Evolutionary conservation across 2,888 invertebrate species (phyloP).

Genomic region (Osmoderma eremita): DNA sequence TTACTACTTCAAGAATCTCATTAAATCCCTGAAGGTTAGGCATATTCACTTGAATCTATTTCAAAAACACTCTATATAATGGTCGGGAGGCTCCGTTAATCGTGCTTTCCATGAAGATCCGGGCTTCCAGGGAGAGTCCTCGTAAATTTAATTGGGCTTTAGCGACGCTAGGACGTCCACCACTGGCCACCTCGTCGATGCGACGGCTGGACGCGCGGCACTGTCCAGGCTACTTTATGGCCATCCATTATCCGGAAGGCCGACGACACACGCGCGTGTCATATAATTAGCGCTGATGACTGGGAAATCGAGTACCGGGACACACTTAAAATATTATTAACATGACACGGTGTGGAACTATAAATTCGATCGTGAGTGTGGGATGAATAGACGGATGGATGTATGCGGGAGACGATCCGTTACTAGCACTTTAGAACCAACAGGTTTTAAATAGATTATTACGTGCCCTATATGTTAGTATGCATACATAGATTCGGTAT

Average conservation of each 20-base stretch:
- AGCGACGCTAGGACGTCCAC: slow-evolving; percentile 17
- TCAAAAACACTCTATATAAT: slow-evolving; percentile 27
- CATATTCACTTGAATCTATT: neutral
- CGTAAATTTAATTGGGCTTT: slow-evolving; percentile 46
- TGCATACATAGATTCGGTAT: no score
- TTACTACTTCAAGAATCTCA: slow-evolving; percentile 22
- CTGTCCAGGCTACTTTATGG: slow-evolving; percentile 42
- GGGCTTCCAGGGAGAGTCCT: slow-evolving; percentile 6
- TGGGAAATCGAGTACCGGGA: slow-evolving; percentile 39
- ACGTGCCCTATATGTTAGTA: no score
- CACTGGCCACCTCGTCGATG: slow-evolving; percentile 1
- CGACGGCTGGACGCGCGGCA: slow-evolving; percentile 5
- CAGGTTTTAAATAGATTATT: no score
- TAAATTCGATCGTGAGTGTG: slow-evolving; percentile 4
- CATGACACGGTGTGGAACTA: slow-evolving; percentile 26
- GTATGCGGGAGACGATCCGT: no score
- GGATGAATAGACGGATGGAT: no score
- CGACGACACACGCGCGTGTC: slow-evolving; percentile 38
- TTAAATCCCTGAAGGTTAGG: slow-evolving; percentile 8
- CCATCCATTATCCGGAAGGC: slow-evolving; percentile 44
- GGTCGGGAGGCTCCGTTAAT: slow-evolving; percentile 31
- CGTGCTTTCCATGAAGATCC: slow-evolving; percentile 42
- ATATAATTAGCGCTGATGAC: slow-evolving; percentile 43
- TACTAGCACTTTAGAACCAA: no score
- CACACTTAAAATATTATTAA: slow-evolving; percentile 42